Conservation (phyloP, 2,113 vertebrate species). For the Panthera leo region DNA sequence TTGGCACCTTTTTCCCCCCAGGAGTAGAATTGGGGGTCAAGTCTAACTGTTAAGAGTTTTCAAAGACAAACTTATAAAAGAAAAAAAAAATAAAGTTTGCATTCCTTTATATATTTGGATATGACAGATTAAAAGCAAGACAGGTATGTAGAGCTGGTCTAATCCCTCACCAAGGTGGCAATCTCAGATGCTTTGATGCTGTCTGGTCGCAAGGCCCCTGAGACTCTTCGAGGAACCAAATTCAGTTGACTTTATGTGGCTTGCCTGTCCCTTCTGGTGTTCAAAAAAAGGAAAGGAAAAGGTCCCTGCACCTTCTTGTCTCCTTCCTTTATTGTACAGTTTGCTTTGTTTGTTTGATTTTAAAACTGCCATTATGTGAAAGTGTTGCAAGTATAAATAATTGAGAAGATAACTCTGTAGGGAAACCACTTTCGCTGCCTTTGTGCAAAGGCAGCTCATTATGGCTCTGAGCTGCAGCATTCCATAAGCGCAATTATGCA, state of each 20-base stretch:
- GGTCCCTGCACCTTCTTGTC: constrained; percentile 83
- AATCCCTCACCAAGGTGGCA: constrained; percentile 75
- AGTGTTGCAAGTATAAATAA: constrained; percentile 88
- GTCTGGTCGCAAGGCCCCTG: constrained; percentile 72
- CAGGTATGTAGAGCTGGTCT: constrained; percentile 32
- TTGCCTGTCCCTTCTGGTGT: constrained; percentile 80
- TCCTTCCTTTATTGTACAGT: constrained; percentile 89
- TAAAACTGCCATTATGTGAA: constrained; percentile 88
- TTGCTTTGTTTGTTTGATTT: constrained; percentile 90
- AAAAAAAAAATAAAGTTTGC: constrained; percentile 80
- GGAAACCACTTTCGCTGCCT: constrained; percentile 82
- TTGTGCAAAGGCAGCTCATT: constrained; percentile 82
- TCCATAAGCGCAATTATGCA: constrained; percentile 75
- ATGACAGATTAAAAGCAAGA: constrained; percentile 78
- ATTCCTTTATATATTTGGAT: constrained; percentile 67
- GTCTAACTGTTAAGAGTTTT: constrained; percentile 74
- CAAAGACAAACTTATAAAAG: constrained; percentile 80
- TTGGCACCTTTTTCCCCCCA: constrained; percentile 54
- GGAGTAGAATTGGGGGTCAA: neutral
- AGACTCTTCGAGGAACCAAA: constrained; percentile 78
- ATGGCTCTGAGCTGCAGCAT: constrained; percentile 75
- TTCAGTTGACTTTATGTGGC: constrained; percentile 85
- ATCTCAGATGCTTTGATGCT: constrained; percentile 77
- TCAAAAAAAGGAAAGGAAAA: constrained; percentile 71
- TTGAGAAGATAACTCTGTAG: constrained; percentile 85